Evolutionary conservation across 2,797 vertebrate genomes (phyloP), one percentile per base, ranked within the genome.

Genomic region (Dermochelys coriacea): DNA sequence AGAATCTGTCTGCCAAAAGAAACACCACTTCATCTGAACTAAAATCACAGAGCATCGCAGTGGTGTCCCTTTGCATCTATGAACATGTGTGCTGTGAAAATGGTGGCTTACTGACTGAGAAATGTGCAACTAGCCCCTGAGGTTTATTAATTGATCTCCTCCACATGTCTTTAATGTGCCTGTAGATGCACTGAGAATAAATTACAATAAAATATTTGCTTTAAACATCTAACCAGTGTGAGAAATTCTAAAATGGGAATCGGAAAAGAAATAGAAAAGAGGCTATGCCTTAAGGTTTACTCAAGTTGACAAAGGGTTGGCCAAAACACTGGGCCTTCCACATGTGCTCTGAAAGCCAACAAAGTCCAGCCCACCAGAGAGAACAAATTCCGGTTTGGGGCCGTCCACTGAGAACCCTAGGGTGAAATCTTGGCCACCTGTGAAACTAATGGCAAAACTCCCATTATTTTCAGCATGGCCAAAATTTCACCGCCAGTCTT

Each of bases 91-190:
- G 15, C 18, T 19, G 34, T 82, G 74, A 2, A 41, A 1, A 2
- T 27, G 0, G 8, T 50, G n/a, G 55, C 34, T 86, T 64, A 2
- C 82, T 91, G 57, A 12, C 2, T 4, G 51, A 61, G 71, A 0
- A 59, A 45, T 12, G 0, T 0, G 2, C 1, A 21, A 80, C 5
- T 41, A n/a, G 23, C 34, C 27, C 45, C 18, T 1, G 0, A 0
- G 3, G 5, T 78, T 85, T 75, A 2, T 78, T 54, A 12, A 47
- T 75, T 10, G 12, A 51, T 37, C 49, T 54, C 54, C 81, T 94
- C 41, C 47, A 12, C 1, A 0, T 4, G 41, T 45, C 0, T 0
- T 41, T 51, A 7, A 11, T 7, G 45, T 2, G 0, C 25, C 49
- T 83, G 29, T 0, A 37, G 59, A 52, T 57, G 8, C 14, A 54